Conservation (phyloP, 2,797 vertebrate species). For the Thripadectes ignobilis region DNA sequence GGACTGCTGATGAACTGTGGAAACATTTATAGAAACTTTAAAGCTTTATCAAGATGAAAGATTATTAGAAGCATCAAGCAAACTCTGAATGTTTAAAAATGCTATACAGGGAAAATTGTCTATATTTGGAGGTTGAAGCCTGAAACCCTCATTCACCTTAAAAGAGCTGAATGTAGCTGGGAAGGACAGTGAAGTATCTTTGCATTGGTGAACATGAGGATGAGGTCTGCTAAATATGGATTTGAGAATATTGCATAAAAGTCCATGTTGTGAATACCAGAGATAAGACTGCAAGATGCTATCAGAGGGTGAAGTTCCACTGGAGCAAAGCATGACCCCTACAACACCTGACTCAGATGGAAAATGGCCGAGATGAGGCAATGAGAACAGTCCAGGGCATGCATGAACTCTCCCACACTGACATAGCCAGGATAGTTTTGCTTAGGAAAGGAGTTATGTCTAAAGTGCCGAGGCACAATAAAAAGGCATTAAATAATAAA, state of each 20-base stretch:
- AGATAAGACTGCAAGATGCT: neutral
- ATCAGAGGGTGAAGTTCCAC: neutral
- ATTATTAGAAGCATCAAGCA: neutral
- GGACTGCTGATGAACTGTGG: neutral
- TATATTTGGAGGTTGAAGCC: neutral
- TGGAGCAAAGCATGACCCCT: neutral
- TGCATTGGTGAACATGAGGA: fast-evolving
- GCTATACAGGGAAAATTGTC: neutral
- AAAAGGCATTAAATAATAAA: neutral
- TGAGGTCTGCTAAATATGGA: neutral
- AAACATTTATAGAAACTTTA: neutral
- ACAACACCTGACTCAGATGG: fast-evolving
- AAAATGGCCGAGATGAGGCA: neutral
- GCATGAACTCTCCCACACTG: neutral
- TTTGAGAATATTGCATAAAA: neutral
- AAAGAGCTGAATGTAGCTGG: neutral
- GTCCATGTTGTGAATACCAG: neutral
- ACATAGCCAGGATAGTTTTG: neutral
- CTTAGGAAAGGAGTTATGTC: neutral
- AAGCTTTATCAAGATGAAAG: neutral
- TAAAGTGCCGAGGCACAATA: neutral
- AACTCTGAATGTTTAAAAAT: neutral
- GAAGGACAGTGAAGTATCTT: neutral
- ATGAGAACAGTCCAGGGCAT: neutral
- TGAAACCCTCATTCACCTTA: neutral